These are phyloP conservation scores for Heliothis peltigera DNA, from an alignment of 2,888 invertebrate genomes.

Conservation along the genomic window DNA sequence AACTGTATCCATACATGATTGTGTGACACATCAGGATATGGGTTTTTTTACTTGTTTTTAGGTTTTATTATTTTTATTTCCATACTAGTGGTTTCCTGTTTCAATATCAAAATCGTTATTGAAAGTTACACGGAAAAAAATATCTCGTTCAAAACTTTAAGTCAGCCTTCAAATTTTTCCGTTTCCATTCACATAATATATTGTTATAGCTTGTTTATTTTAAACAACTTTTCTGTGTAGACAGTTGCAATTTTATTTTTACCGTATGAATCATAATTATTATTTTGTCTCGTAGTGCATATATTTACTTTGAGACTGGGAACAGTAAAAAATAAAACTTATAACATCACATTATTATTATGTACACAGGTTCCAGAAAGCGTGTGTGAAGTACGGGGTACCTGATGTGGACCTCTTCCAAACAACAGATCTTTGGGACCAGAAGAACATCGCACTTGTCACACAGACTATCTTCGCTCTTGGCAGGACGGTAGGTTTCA, in stretches of 20 bases:
- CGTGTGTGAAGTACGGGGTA: constrained; percentile 95
- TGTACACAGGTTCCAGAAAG: constrained; percentile 93
- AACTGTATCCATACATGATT: neutral
- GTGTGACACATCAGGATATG: constrained; percentile 20
- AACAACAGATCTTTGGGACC: constrained; percentile 97
- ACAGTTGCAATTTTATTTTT: neutral
- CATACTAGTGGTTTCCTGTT: constrained; percentile 15
- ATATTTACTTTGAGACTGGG: no score
- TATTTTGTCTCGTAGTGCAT: no score
- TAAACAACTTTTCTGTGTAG: neutral
- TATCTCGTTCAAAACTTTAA: constrained; percentile 43
- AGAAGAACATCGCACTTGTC: constrained; percentile 96
- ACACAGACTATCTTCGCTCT: constrained; percentile 96
- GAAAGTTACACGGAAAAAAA: constrained; percentile 37
- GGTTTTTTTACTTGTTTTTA: constrained; percentile 5
- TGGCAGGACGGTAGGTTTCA: constrained; percentile 93
- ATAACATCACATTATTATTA: constrained; percentile 19
- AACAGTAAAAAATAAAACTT: no score
- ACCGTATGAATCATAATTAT: neutral
- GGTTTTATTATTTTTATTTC: constrained; percentile 34
- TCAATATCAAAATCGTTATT: constrained; percentile 7
- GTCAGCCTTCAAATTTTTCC: constrained; percentile 40
- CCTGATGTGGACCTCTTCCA: constrained; percentile 96
- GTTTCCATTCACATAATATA: constrained; percentile 3
- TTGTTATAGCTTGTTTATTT: neutral